Evolutionary conservation across 1,140 invertebrate species (phyloP).

Genomic region (Alviniconcha marisindica): DNA sequence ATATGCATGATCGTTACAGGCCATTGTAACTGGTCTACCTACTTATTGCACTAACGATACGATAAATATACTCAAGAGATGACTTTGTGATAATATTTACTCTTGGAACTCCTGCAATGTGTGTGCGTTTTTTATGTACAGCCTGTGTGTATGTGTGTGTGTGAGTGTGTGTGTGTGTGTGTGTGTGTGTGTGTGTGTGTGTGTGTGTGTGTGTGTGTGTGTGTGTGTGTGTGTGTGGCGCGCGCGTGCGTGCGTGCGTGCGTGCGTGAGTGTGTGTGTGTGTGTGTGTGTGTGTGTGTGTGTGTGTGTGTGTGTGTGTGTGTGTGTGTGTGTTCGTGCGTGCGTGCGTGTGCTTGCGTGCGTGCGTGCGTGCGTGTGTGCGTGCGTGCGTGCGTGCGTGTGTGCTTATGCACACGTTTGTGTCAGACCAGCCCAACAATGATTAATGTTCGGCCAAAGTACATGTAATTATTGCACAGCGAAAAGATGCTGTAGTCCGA

Average conservation of each 20-base stretch:
- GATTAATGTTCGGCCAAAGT: neutral
- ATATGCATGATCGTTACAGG: too few species aligned
- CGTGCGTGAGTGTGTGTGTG: too few species aligned
- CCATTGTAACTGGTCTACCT: too few species aligned
- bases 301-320: too few species aligned
- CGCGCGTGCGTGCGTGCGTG: too few species aligned
- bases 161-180: neutral
- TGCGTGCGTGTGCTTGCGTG: too few species aligned
- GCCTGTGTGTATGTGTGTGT: neutral
- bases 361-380: too few species aligned
- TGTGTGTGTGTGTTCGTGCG: too few species aligned
- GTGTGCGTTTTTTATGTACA: neutral
- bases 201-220: neutral
- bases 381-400: neutral
- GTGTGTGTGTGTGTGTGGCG: neutral
- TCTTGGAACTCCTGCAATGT: neutral
- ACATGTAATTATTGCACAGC: neutral
- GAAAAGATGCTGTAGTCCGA: neutral
- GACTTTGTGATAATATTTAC: too few species aligned
- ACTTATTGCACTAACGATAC: too few species aligned
- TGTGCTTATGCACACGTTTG: neutral
- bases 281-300: neutral
- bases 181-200: neutral
- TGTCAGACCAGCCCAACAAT: neutral
- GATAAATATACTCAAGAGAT: too few species aligned